Base-by-base conservation (phyloP, 2,113 vertebrate genomes). In the Tragelaphus scriptus region DNA sequence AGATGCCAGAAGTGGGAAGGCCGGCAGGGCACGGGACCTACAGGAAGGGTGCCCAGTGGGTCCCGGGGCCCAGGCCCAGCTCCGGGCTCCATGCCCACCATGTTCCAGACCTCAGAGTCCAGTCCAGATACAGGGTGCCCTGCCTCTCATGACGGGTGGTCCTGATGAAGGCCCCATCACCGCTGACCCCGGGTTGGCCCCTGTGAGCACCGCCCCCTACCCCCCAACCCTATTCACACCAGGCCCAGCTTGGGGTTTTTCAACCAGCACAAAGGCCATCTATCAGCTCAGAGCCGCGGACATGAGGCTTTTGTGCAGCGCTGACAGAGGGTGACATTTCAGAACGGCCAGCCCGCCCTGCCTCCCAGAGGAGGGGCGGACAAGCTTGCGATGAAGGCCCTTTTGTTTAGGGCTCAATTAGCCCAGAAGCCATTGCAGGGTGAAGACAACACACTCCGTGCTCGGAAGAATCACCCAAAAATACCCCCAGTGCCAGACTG, bases 261-360 rank as follows among this genome's bases (percentile, higher is more conserved):
- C 47, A 36, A 2, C 19, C 87, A 30, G n/a, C 7, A 97, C 97
- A 96, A 97, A 95, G 94, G 88, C 97, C 47, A 94, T 95, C 94
- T 90, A 87, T 97, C 55, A 77, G 88, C 92, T 44, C 90, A 9
- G 6, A 40, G 86, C 75, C 4, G 1, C 51, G 94, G 97, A 94
- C 95, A n/a, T 63, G 85, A 49, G 97, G 92, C 97, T 98, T 98
- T 96, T 98, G 97, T 98, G 85, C 68, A 15, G 56, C 2, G 5
- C 86, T 94, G 97, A 94, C 68, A 88, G 80, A 85, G 36, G 55
- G 85, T 95, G 88, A 40, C 71, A 97, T 96, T 96, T 96, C 97
- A 94, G 88, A 97, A 98, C n/a, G 90, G 97, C 97, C 88, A 94
- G 85, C 95, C 97, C 32, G 80, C 97, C 92, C 96, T 81, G 85